A percentile compares a stretch with the other conserved stretches of the same genome.
Conservation (phyloP, 1,140 invertebrate genomes). For the Tetragnatha versicolor region DNA sequence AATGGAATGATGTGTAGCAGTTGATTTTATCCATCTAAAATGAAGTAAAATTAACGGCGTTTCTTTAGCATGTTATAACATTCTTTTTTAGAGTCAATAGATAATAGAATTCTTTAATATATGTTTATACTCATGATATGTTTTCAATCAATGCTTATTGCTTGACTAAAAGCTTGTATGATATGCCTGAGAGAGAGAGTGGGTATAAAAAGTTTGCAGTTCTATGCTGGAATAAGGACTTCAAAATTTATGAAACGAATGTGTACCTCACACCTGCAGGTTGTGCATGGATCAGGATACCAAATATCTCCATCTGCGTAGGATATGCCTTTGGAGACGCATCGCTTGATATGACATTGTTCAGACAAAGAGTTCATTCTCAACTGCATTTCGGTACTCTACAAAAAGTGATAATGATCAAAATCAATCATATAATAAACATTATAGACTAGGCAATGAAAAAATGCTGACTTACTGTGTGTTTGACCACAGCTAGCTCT, state of each 20-base stretch:
- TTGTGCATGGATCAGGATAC: constrained; percentile 47
- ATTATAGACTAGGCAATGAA: background rate
- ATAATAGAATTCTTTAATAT: background rate
- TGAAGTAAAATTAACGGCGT: too few relatives aligned
- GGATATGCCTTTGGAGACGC: constrained; percentile 5
- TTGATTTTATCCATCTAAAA: constrained; percentile 17
- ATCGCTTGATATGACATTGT: constrained; percentile 10
- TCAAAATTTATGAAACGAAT: too few relatives aligned
- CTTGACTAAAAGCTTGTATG: background rate
- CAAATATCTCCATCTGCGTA: constrained; percentile 40
- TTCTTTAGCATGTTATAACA: too few relatives aligned
- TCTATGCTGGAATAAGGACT: too few relatives aligned
- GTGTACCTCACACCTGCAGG: constrained; percentile 51
- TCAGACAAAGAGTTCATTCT: constrained; percentile 4
- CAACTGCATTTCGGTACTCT: constrained; percentile 18
- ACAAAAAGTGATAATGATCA: background rate
- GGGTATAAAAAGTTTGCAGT: too few relatives aligned
- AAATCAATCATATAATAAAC: background rate
- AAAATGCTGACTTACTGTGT: constrained; percentile 4
- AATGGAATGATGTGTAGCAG: constrained; percentile 30
- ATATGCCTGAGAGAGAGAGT: background rate
- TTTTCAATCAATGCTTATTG: too few relatives aligned
- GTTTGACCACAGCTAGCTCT: constrained; percentile 24
- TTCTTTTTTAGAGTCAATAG: background rate
- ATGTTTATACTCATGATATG: too few relatives aligned